Evolutionary conservation across 2,797 vertebrate genomes (phyloP).

Genomic region (Todus mexicanus): DNA sequence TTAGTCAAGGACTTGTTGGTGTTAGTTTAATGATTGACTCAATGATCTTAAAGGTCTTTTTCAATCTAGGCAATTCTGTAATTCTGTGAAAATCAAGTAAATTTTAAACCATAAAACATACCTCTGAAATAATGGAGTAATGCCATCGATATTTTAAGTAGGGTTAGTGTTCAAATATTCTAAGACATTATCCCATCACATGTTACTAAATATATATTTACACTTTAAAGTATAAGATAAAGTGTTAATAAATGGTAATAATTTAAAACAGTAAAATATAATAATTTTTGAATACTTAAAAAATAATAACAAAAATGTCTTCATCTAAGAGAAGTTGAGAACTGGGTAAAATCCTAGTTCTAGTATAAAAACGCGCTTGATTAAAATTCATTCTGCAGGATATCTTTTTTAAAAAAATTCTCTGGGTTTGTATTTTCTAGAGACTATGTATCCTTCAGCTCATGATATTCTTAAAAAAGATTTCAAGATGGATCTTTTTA

Average conservation of each 20-base stretch:
- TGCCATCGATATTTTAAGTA: not conserved
- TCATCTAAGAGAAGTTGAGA: not conserved
- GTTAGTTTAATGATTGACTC: too few species aligned
- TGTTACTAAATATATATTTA: not conserved
- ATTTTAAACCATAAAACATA: not conserved
- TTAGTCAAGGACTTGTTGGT: too few species aligned
- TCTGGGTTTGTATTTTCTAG: not conserved
- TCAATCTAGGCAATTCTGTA: too few species aligned
- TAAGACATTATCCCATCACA: not conserved
- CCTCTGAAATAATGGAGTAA: not conserved
- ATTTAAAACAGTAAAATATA: too few species aligned
- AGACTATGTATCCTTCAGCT: not conserved
- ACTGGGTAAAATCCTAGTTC: not conserved
- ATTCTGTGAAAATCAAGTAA: too few species aligned
- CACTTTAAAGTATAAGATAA: too few species aligned
- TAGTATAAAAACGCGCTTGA: not conserved
- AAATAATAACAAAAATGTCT: not conserved
- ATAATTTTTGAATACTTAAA: not conserved
- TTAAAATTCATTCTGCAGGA: not conserved
- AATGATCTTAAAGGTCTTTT: too few species aligned
- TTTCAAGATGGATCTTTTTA: not conserved
- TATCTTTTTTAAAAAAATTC: not conserved
- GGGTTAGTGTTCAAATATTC: not conserved
- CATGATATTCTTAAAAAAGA: not conserved
- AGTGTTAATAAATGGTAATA: too few species aligned